These are phyloP conservation scores for Psephotus haematonotus DNA, from an alignment of 2,113 vertebrate species.

Conservation along the genomic window DNA sequence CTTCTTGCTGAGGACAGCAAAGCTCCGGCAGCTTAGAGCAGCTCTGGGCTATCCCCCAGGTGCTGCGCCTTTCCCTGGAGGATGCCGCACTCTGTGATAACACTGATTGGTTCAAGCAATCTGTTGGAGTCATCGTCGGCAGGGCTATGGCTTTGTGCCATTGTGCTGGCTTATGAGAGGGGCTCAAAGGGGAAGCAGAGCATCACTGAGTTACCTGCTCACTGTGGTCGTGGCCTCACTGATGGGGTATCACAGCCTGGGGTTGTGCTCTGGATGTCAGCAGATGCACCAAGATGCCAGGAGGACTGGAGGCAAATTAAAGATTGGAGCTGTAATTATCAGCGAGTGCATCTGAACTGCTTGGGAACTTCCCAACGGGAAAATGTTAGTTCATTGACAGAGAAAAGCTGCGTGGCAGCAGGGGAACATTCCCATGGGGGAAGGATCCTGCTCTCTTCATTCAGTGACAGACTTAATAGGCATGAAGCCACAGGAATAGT, in stretches of 20 bases:
- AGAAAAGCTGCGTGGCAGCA: neutral
- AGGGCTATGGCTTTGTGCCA: neutral
- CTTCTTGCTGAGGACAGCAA: neutral
- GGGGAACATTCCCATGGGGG: neutral
- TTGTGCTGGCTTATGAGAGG: rapidly evolving
- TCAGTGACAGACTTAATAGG: neutral
- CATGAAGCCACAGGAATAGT: neutral
- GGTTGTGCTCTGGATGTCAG: neutral
- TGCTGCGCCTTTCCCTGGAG: neutral
- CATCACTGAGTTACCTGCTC: rapidly evolving
- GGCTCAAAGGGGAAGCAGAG: neutral
- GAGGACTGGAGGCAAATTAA: neutral
- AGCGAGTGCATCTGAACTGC: neutral
- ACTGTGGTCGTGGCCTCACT: rapidly evolving
- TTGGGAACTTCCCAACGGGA: neutral
- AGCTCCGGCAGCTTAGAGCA: rapidly evolving
- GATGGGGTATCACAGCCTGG: neutral
- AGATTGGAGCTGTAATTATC: neutral
- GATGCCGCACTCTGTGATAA: rapidly evolving
- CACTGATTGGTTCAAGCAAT: neutral
- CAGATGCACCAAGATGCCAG: neutral
- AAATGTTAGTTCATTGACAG: neutral
- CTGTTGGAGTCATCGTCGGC: neutral
- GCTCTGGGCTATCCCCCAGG: neutral
- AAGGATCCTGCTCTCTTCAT: neutral